Base-by-base conservation (phyloP, 2,888 invertebrate species). In the Acanthopleura granulata region DNA sequence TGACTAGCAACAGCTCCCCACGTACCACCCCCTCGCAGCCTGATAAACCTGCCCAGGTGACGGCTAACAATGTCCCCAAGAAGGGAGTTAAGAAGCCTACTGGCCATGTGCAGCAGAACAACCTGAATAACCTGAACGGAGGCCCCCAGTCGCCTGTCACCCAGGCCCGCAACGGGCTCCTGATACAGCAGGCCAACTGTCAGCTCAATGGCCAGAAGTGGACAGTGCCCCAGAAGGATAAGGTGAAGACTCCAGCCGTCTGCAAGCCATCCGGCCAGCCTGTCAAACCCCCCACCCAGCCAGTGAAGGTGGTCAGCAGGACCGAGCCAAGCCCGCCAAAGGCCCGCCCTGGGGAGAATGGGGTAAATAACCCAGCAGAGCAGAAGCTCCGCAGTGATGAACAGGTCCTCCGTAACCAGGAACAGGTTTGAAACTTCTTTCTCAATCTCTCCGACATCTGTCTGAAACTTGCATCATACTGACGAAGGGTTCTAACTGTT, bases 1-100 rank as follows among this genome's bases (percentile, higher is more conserved):
- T 0, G 76, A 77, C 76, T 76, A 79, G 30, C 75, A 76, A 72
- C 27, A 75, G 22, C 75, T 78, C 71, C 49, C 77, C 15, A 69
- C 70, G 40, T 73, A 79, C 57, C 3, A 40, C 40, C 40, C 40
- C 40, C 4, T 18, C 57, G 6, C 57, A 57, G 57, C 57, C 57
- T 18, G 57, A 57, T 57, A 57, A 57, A 57, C 6, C 57, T n/a
- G 1, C n/a, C 57, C 22, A n/a, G 18, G 57, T 57, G 57, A 57
- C 4, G n/a, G n/a, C 57, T n/a, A 57, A 57, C 57, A 57, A 57
- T 22, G 22, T 12, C 57, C 18, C 3, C 3, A 18, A 12, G 22
- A 40, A 40, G 40, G 57, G 57, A 22, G 4, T 16, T 66, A 66
- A 66, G 66, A 66, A 66, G 25, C 27, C 16, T 15, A 18, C 3